Percentiles rank a stretch among this genome's conserved stretches.
phyloP scores from a whole-genome alignment of 2,888 invertebrate genomes.

The Trissonchulus latispiculum region DNA sequence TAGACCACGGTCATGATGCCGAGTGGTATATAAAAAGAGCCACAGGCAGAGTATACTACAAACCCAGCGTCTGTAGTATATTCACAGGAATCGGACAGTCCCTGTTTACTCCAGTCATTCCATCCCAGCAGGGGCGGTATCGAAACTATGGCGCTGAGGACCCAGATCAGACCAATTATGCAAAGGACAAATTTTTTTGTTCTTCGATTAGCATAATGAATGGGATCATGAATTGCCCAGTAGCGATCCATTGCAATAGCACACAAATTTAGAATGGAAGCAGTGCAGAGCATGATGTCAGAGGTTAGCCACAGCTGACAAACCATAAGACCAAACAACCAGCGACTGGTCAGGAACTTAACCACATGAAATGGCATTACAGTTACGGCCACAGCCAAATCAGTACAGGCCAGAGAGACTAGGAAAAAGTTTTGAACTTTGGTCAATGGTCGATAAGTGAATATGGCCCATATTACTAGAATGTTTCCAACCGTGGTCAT shows the following conservation, averaged over 20 bases:
- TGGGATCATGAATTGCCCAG: constrained; percentile 43
- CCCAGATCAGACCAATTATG: constrained; percentile 37
- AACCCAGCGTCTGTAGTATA: constrained; percentile 49
- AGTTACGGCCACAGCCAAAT: constrained; percentile 49
- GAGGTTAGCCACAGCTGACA: constrained; percentile 93
- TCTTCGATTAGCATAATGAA: constrained; percentile 43
- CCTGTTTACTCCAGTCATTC: constrained; percentile 41
- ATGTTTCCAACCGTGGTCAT: constrained; percentile 82
- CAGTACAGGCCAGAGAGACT: constrained; percentile 84
- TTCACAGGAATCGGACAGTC: neutral
- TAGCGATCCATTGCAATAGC: constrained; percentile 86
- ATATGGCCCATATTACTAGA: constrained; percentile 85
- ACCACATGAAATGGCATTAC: constrained; percentile 15
- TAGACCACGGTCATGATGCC: constrained; percentile 91
- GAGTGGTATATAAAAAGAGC: constrained; percentile 87
- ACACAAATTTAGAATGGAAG: constrained; percentile 65
- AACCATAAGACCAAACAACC: constrained; percentile 72
- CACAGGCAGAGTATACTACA: constrained; percentile 78
- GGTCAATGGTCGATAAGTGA: constrained; percentile 79
- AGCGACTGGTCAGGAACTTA: constrained; percentile 52
- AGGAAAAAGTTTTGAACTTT: constrained; percentile 94
- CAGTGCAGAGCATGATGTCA: constrained; percentile 89
- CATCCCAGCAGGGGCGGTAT: constrained; percentile 44
- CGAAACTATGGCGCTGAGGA: constrained; percentile 38
- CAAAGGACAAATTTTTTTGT: constrained; percentile 37